Evolutionary conservation across 2,113 vertebrate species (phyloP), one percentile per base, ranked within the genome.

Genomic region (Varanus salvator): DNA sequence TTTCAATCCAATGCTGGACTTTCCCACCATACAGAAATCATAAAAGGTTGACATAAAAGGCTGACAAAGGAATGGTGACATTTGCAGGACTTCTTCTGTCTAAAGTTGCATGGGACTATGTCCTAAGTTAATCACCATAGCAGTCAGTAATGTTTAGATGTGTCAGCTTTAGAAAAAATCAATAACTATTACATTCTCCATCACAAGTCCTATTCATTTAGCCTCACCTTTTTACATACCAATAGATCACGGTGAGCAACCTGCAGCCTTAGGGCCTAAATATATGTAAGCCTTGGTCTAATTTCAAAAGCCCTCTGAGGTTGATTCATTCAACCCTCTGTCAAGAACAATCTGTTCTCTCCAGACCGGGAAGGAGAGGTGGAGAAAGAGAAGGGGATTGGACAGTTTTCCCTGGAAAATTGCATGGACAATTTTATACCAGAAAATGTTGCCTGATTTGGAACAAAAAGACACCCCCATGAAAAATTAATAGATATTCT

Each of bases 121-220:
- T 12, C 54, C 54, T 54, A 54, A 54, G 7, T 89, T 64, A 90
- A 80, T 21, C 44, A 90, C 91, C 84, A 31, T 12, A 90, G 76
- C 27, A 48, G 77, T 31, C 86, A 90, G 91, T 83, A 86, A 80
- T 27, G 92, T 74, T 44, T 29, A 74, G 38, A 64, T 29, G 87
- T 92, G 93, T 91, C 60, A 44, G 89, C 27, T 90, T 94, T 92
- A 52, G 64, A 74, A 8, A 44, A 87, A 48, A 71, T 92, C 71
- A 38, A 81, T 77, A 89, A 52, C 29, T 48, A 74, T 72, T 80
- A 52, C 27, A 38, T 85, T 84, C 14, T 91, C 50, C 27, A 92
- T 8, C 48, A 69, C 54, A 87, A 66, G 78, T 69, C 25, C 57
- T 25, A 29, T 64, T 64, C 72, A 38, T 17, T 38, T 76, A 71